Evolutionary conservation across 2,888 invertebrate species (phyloP).

Genomic region (Trichogramma dendrolimi): DNA sequence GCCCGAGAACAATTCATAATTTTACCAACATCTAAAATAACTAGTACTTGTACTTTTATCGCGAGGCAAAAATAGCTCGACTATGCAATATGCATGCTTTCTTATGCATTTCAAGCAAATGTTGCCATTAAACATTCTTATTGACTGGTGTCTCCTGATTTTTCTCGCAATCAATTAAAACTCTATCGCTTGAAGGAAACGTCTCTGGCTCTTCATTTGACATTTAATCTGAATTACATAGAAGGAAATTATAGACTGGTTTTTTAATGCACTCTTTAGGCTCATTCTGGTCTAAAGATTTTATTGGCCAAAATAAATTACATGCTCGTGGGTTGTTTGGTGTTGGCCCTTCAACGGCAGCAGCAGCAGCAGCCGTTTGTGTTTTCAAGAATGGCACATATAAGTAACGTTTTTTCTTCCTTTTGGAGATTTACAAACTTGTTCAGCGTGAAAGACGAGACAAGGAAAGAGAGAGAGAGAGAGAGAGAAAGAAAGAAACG

Average conservation of each 20-base stretch:
- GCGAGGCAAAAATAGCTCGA: too few relatives aligned
- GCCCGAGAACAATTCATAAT: too few relatives aligned
- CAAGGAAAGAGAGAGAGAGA: constrained; percentile 9
- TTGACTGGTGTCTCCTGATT: too few relatives aligned
- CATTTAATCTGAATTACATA: constrained; percentile 30
- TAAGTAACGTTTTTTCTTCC: neutral
- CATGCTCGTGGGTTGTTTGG: neutral
- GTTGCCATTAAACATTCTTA: too few relatives aligned
- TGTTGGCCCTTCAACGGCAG: neutral
- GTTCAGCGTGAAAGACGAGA: constrained; percentile 10
- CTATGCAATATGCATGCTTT: too few relatives aligned
- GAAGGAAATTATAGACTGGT: constrained; percentile 26
- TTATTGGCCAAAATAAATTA: constrained; percentile 22
- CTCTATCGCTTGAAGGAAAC: constrained; percentile 7
- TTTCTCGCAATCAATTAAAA: too few relatives aligned
- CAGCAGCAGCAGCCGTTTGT: neutral
- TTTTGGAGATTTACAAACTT: constrained; percentile 19
- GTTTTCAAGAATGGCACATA: neutral
- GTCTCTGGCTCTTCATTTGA: constrained; percentile 21
- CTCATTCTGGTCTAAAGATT: neutral
- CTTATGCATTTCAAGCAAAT: too few relatives aligned
- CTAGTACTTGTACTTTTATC: too few relatives aligned
- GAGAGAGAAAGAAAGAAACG: constrained; percentile 3
- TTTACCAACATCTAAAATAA: too few relatives aligned
- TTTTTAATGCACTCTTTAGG: constrained; percentile 5